These are phyloP conservation scores for Onychomys torridus DNA, from an alignment of 2,797 vertebrate genomes.

Conservation along the genomic window DNA sequence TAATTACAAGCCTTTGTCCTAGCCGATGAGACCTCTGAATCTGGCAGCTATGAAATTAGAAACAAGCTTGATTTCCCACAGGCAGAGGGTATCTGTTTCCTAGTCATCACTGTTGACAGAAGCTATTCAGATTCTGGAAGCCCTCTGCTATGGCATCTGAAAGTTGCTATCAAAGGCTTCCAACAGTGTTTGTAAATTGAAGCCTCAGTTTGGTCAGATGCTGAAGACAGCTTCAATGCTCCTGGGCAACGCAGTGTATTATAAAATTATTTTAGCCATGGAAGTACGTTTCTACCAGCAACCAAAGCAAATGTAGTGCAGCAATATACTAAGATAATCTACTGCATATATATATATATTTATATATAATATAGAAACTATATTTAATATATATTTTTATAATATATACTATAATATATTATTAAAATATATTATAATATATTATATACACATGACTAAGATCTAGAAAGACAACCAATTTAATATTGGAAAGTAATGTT, in stretches of 20 bases:
- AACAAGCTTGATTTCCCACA: slow-evolving; percentile 39
- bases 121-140: slow-evolving; percentile 51
- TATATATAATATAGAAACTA: background rate
- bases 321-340: background rate
- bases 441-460: background rate
- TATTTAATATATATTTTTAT: no score
- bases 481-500: slow-evolving; percentile 33
- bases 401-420: no score
- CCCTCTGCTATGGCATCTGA: slow-evolving; percentile 36
- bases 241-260: background rate
- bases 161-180: slow-evolving; percentile 56
- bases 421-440: no score
- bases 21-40: slow-evolving; percentile 25
- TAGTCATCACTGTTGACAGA: slow-evolving; percentile 43
- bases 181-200: slow-evolving; percentile 73
- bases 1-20: slow-evolving; percentile 25
- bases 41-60: background rate
- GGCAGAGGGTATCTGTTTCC: slow-evolving; percentile 1
- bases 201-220: slow-evolving; percentile 46
- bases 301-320: slow-evolving; percentile 31
- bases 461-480: background rate
- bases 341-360: background rate
- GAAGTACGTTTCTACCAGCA: slow-evolving; percentile 52
- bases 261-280: slow-evolving; percentile 57
- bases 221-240: background rate